Base-by-base conservation (phyloP, 2,797 vertebrate genomes). In the Tinamus major region DNA sequence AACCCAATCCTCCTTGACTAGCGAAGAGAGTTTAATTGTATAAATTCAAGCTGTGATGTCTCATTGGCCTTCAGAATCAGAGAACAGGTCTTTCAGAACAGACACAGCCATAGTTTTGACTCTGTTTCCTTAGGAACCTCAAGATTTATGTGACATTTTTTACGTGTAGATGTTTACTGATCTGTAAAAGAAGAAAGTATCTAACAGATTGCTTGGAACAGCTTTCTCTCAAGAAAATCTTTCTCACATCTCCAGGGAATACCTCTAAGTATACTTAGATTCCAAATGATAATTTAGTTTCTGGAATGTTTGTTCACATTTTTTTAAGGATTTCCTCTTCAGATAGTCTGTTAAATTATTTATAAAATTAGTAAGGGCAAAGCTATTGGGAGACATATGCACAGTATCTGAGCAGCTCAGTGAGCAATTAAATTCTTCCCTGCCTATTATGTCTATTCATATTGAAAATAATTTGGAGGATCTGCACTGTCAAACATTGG, bases 321-420 rank as follows among this genome's bases (percentile, higher is more conserved):
- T 80, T 89, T 83, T n/a, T 56, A 70, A 63, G 11, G 26, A 67
- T 29, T 24, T 37, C 37, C 23, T 9, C 9, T 49, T 64, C 13
- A 35, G 37, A 24, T 37, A 82, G 6, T 51, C 90, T 56, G 91
- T 39, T 87, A 82, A 74, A 89, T 79, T 79, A 91, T 87, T 87
- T 87, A 83, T 59, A 74, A 85, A 70, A 23, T 35, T 70, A 9
- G 7, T 49, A 87, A 4, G 9, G 27, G 9, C 29, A 87, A 68
- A 83, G 53, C 13, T 79, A 77, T 42, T 89, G 29, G 14, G 46
- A 94, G 26, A 70, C 14, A 81, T 85, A 46, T 9, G 12, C 51
- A 63, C 15, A 37, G 49, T 59, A 87, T 62, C 23, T 10, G 77
- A 67, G 39, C 23, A 79, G 31, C 9, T 67, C 46, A 90, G 61